These are phyloP conservation scores for Tinea semifulvella DNA, from an alignment of 2,888 invertebrate species.

Conservation along the genomic window DNA sequence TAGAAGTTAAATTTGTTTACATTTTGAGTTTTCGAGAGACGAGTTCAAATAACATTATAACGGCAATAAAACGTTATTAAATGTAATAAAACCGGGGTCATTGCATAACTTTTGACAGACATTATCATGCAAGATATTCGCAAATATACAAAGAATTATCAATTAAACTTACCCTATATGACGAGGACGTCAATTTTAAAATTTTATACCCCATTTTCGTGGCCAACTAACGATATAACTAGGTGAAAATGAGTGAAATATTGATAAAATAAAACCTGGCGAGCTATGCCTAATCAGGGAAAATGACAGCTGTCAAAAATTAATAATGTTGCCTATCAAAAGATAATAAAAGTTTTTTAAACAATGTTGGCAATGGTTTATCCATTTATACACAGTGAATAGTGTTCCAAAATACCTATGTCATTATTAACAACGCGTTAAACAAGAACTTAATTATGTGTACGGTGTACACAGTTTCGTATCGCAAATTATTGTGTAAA, in stretches of 20 bases:
- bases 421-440: no score
- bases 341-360: neutral
- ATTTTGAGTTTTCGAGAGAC: no score
- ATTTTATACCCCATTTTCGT: slow-evolving; percentile 52
- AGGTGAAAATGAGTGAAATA: slow-evolving; percentile 21
- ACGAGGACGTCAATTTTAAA: slow-evolving; percentile 47
- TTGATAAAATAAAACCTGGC: slow-evolving; percentile 34
- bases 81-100: neutral
- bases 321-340: slow-evolving; percentile 2
- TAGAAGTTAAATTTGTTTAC: no score
- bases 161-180: slow-evolving; percentile 42
- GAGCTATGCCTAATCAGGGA: slow-evolving; percentile 21
- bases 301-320: slow-evolving; percentile 2
- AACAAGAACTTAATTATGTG: no score
- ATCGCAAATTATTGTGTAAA: no score
- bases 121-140: neutral
- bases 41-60: no score
- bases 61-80: no score
- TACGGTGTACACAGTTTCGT: no score
- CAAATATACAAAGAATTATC: slow-evolving; percentile 1
- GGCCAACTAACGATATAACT: slow-evolving; percentile 16
- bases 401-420: no score
- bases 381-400: no score
- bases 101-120: slow-evolving; percentile 47
- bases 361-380: neutral